Evolutionary conservation across 92 coral and sea anemone species (phyloP), one percentile per base, ranked within the genome.

Genomic region (Siderastrea radians): DNA sequence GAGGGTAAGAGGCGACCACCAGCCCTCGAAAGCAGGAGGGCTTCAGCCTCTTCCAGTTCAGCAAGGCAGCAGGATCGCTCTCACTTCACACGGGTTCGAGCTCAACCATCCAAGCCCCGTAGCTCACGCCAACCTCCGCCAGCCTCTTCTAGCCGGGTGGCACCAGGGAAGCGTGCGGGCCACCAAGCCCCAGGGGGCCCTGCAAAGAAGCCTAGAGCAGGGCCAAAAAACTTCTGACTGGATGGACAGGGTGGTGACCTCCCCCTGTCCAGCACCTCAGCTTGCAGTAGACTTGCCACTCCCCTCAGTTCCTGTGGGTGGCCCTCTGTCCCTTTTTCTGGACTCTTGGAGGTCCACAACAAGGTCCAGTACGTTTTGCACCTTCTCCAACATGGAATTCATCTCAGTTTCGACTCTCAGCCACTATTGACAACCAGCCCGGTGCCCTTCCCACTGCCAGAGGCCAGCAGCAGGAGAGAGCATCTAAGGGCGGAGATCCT

Each of bases 341-440:
- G 72, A 15, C 72, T 54, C 68, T 3, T 82, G 78, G 86, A 38
- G 16, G 78, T 54, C 78, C 19, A 82, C 70, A 69, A 69, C 73
- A 55, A 74, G 59, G 64, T 60, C 51, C 54, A 46, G 7, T 74
- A 47, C 49, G 81, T 72, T 4, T 55, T 84, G 17, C 38, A 60
- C 44, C 80, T 84, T 84, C 81, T 84, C 38, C 81, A 84, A 26
- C 80, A 74, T 55, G 88, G 88, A 15, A 45, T n/a, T 46, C 64
- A 7, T 68, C 68, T 58, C 72, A 64, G 66, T 6, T 72, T 74
- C 48, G 11, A 57, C 14, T 57, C 62, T 66, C 52, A 73, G 72
- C 73, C 74, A 2, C 51, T 48, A 53, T 50, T 84, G 45, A 54
- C 80, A 48, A 7, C 19, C 60, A 43, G 45, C 44, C 80, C 46